Base-by-base conservation (phyloP, 2,888 invertebrate genomes). In the Sipha maydis region DNA sequence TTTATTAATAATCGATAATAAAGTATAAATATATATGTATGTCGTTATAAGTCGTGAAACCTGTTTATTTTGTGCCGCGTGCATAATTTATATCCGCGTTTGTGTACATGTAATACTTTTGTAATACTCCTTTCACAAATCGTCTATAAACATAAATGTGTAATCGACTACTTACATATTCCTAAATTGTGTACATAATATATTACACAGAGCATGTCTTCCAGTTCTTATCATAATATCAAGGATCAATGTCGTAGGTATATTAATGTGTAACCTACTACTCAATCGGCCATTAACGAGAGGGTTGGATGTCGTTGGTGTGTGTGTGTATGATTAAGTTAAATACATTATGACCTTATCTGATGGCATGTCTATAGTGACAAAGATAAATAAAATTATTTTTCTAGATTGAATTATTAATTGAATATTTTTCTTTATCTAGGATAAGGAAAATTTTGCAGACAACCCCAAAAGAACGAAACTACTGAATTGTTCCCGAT, bases 121-220 rank as follows among this genome's bases (percentile, higher is more conserved):
- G 38, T 80, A 80, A 67, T 80, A 28, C 28, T 69, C 80, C 67
- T 80, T 80, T 80, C 80, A 69, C 80, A 67, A 80, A 69, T 69
- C n/a, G 28, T 80, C 41, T 28, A 67, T 28, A 21, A 56, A 28
- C 41, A 19, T 28, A 69, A 71, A 71, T 71, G 71, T 71, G 28
- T 71, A 31, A 31, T n/a, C 21, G 25, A 25, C 61, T 14, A 48
- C 48, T 25, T 61, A 61, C 11, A 48, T 48, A 48, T 8, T 41
- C 14, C 1, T 48, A 48, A 11, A 14, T 14, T 48, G 14, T 48
- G 48, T 48, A 48, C 48, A 14, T 61, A 56, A 56, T 19, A 56
- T 79, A 34, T 79, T 34, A 56, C 0, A 31, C 11, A 19, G 11
- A 21, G 25, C 14, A 67, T 28, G 1, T 17, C 9, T 17, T 71